These are phyloP conservation scores for Monochamus alternatus DNA, from an alignment of 2,888 invertebrate genomes.

Conservation along the genomic window DNA sequence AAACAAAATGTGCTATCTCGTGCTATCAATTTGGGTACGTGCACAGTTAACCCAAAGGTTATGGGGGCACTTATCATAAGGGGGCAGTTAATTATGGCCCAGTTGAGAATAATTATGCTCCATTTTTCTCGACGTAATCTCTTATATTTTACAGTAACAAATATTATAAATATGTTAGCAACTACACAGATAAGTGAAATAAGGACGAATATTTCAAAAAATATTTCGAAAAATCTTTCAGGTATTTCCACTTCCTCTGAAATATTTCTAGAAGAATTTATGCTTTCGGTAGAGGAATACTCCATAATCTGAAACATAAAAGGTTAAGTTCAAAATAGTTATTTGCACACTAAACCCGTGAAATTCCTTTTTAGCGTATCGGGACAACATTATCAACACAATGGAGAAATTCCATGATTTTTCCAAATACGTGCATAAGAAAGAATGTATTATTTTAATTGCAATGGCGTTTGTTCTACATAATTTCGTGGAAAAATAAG, in stretches of 20 bases:
- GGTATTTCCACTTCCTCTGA: constrained; percentile 5
- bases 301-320: too few species aligned
- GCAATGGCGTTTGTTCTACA: too few species aligned
- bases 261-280: not conserved
- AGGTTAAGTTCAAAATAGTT: too few species aligned
- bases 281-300: too few species aligned
- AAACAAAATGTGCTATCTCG: constrained; percentile 28
- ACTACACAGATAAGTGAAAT: constrained; percentile 40
- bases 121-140: constrained; percentile 44
- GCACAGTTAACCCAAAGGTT: constrained; percentile 25
- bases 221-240: constrained; percentile 17
- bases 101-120: constrained; percentile 45
- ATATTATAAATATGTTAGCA: constrained; percentile 44
- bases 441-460: too few species aligned
- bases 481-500: too few species aligned
- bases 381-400: too few species aligned
- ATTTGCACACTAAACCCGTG: too few species aligned
- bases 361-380: too few species aligned
- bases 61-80: constrained; percentile 38
- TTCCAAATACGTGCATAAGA: too few species aligned
- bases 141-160: constrained; percentile 45
- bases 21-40: not conserved
- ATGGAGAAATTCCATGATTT: too few species aligned
- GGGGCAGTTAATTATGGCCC: constrained; percentile 43
- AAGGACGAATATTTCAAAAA: constrained; percentile 42